Percentiles rank a stretch among this genome's conserved stretches.
These are phyloP conservation scores for Crypturellus undulatus DNA, from an alignment of 2,113 vertebrate species.

Conservation along the genomic window DNA sequence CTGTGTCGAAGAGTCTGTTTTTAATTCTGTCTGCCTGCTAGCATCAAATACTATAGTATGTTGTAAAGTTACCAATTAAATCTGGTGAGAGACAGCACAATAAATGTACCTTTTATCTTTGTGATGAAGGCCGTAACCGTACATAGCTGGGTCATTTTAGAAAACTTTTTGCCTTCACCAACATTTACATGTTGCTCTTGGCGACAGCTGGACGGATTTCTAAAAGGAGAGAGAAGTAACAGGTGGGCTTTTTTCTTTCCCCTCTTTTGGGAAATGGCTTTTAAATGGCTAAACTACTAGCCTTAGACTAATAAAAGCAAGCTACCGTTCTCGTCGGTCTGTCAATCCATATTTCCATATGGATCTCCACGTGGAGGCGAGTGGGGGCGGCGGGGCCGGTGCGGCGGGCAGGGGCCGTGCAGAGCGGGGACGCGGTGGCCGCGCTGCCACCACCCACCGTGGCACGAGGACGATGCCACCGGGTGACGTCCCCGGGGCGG, in stretches of 20 bases:
- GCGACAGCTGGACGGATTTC: conserved; percentile 82
- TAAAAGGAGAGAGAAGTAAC: conserved; percentile 81
- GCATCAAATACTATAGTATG: conserved; percentile 79
- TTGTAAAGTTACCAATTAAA: conserved; percentile 81
- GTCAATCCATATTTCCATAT: conserved; percentile 77
- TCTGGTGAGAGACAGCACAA: conserved; percentile 85
- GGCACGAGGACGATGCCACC: too few relatives aligned
- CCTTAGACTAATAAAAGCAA: conserved; percentile 83
- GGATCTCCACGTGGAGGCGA: conserved; percentile 74
- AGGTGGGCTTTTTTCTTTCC: conserved; percentile 73
- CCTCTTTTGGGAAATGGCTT: conserved; percentile 83
- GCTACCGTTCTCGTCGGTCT: conserved; percentile 78
- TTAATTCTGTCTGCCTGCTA: conserved; percentile 85
- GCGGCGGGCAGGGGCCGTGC: accelerated
- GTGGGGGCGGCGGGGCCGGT: conserved; percentile 47
- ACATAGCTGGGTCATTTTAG: conserved; percentile 79
- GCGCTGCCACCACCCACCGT: too few relatives aligned
- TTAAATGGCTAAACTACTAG: conserved; percentile 86
- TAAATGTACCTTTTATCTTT: conserved; percentile 85
- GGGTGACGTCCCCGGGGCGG: not conserved
- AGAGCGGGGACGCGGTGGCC: too few relatives aligned
- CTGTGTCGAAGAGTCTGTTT: conserved; percentile 77
- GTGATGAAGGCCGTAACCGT: conserved; percentile 80
- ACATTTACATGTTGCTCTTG: conserved; percentile 81
- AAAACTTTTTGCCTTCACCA: conserved; percentile 84